These are phyloP conservation scores for Galendromus occidentalis DNA, from an alignment of 1,140 invertebrate genomes.

Conservation along the genomic window DNA sequence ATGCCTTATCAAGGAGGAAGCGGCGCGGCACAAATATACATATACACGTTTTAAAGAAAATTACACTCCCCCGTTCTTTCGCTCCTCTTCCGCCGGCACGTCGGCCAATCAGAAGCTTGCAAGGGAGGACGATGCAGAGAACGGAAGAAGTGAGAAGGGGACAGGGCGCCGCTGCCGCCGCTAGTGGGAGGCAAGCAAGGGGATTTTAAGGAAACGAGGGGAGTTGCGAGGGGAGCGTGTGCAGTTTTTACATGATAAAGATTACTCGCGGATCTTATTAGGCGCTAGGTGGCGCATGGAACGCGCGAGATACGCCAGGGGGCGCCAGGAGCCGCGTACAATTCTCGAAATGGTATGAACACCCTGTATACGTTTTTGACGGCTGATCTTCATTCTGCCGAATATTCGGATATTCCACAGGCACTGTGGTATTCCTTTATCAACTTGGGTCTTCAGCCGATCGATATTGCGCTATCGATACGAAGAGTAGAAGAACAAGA, in stretches of 20 bases:
- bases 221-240: no score
- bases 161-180: no score
- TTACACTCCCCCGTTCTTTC: conserved; percentile 9
- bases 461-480: no score
- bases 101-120: conserved; percentile 8
- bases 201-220: no score
- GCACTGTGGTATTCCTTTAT: no score
- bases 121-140: neutral
- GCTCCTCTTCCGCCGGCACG: neutral
- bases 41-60: conserved; percentile 12
- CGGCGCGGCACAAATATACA: conserved; percentile 3
- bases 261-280: conserved; percentile 11
- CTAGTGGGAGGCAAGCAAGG: no score
- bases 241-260: conserved; percentile 12
- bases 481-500: no score
- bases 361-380: no score
- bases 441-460: no score
- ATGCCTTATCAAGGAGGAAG: conserved; percentile 7
- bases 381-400: no score
- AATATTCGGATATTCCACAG: no score
- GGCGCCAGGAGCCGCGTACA: neutral
- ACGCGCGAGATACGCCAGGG: neutral
- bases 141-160: neutral
- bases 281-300: neutral
- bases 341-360: no score